Evolutionary conservation across 2,797 vertebrate genomes (phyloP), one percentile per base, ranked within the genome.

Genomic region (Euphonia xanthogaster): DNA sequence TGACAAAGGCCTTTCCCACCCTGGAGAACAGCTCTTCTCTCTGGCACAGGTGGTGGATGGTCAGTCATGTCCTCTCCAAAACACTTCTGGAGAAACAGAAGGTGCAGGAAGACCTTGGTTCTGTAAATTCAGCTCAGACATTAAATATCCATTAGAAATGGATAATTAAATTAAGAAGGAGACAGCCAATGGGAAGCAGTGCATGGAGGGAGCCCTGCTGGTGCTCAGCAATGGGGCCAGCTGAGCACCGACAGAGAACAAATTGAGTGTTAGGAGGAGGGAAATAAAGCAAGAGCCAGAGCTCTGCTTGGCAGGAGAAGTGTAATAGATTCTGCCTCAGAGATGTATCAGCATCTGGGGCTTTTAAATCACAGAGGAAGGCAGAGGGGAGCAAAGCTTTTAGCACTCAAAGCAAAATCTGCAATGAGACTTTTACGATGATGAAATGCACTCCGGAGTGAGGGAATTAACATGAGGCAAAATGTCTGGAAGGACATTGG

Each of bases 131-230:
- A 91, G 74, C 53, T 58, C 85, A 85, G 83, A 87, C 72, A 92
- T 96, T 95, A 96, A 95, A 95, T 68, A 93, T 25, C 45, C 83
- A 94, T 96, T 96, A 95, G 90, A 86, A 95, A 85, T 37, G 71
- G 95, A 66, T 95, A 95, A 97, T 92, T 91, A 96, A 97, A 96
- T 97, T 89, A 95, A 96, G 93, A 86, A 79, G 77, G 54, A 73
- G 61, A 37, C 73, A 86, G 89, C 68, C 81, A 93, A 81, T 54
- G 85, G 74, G 90, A 95, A 70, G 39, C 67, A 39, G 55, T 5
- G 45, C 13, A 47, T 1, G 3, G 92, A 71, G 60, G 78, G 76
- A 91, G 63, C 75, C 94, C 95, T 92, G 71, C 93, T 88, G 91
- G 83, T 84, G 76, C 86, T 93, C 88, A 75, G 87, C 79, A 82